phyloP scores from a whole-genome alignment of 37 sponge, comb jelly and placozoan species.

The Dysidea cf. avara region DNA sequence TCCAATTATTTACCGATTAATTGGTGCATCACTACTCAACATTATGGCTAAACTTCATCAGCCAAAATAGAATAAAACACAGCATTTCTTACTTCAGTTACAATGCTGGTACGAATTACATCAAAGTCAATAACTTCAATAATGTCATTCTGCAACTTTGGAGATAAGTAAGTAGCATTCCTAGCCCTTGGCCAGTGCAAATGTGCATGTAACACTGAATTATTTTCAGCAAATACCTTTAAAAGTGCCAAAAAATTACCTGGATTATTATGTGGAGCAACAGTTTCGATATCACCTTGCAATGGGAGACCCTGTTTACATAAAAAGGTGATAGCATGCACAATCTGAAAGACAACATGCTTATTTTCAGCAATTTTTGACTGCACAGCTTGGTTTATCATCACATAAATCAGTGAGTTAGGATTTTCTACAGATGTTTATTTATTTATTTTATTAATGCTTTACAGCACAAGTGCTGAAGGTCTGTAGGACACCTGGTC shows the following conservation, averaged over 20 bases:
- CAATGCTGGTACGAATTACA: conserved; percentile 27
- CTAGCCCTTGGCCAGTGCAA: conserved; percentile 23
- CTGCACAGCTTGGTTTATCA: conserved; percentile 35
- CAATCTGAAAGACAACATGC: conserved; percentile 48
- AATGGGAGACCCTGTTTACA: conserved; percentile 52
- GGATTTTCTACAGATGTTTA: conserved; percentile 67
- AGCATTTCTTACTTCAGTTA: conserved; percentile 43
- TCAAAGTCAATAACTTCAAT: conserved; percentile 56
- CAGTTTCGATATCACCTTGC: conserved; percentile 39
- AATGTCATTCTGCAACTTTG: conserved; percentile 59
- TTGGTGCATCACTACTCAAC: too few species aligned
- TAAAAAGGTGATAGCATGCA: conserved; percentile 42
- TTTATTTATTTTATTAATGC: too few species aligned
- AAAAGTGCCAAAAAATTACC: conserved; percentile 57
- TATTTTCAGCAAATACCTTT: conserved; percentile 24
- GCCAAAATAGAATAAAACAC: conserved; percentile 50
- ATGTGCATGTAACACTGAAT: conserved; percentile 22
- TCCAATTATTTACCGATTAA: too few species aligned
- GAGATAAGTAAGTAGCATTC: conserved; percentile 59
- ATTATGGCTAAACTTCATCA: conserved; percentile 63
- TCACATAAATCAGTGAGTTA: conserved; percentile 39
- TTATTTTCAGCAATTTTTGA: conserved; percentile 41
- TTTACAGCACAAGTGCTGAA: too few species aligned
- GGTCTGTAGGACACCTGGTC: too few species aligned
- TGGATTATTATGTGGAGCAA: conserved; percentile 34